A percentile compares a stretch with the other conserved stretches of the same genome.
These are phyloP conservation scores for Palythoa grandiflora DNA, from an alignment of 92 coral and sea anemone species.

Conservation along the genomic window DNA sequence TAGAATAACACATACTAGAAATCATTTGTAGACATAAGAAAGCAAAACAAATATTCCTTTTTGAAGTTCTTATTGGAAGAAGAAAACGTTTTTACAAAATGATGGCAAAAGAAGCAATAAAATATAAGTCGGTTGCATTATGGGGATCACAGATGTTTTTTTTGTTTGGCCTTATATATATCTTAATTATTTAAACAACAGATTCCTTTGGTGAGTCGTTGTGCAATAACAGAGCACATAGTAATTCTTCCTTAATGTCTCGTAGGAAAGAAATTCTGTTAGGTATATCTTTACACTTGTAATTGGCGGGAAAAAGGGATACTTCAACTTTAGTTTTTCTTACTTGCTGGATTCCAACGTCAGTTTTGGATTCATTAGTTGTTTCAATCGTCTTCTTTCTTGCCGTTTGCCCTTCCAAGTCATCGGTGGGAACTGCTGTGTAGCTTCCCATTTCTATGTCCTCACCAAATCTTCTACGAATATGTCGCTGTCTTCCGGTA, in stretches of 20 bases:
- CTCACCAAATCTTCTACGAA: neutral
- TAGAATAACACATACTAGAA: too few relatives aligned
- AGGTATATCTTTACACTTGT: neutral
- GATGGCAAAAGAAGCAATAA: too few relatives aligned
- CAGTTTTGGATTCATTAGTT: neutral
- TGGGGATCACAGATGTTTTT: too few relatives aligned
- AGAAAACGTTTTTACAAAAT: too few relatives aligned
- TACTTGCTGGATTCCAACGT: neutral
- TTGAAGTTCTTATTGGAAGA: too few relatives aligned
- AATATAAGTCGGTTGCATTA: too few relatives aligned
- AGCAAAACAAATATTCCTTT: too few relatives aligned
- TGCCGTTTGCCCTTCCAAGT: neutral
- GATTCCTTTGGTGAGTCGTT: neutral
- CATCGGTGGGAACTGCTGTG: neutral
- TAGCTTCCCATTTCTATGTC: neutral
- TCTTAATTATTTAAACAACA: neutral
- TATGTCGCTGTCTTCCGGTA: neutral
- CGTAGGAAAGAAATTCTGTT: neutral
- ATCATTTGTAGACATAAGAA: too few relatives aligned
- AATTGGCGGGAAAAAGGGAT: neutral
- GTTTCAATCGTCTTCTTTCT: neutral
- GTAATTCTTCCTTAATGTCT: slow-evolving; percentile 18
- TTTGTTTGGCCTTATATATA: too few relatives aligned
- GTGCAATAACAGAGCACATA: neutral
- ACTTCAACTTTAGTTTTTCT: neutral